Conservation (phyloP, 2,888 invertebrate species). For the Caradrina clavipalpis region DNA sequence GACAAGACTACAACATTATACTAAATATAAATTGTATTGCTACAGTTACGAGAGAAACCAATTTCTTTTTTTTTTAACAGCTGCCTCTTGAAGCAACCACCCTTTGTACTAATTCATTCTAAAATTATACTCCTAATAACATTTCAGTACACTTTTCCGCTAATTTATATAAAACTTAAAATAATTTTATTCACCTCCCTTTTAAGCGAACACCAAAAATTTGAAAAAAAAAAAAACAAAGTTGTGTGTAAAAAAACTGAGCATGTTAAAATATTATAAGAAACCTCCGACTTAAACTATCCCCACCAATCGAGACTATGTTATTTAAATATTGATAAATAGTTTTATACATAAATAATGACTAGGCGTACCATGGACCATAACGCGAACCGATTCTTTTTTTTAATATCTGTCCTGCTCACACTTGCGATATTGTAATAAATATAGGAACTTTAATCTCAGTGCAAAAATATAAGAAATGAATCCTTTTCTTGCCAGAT, state of each 20-base stretch:
- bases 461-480: constrained; percentile 82
- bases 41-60: constrained; percentile 82
- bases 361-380: constrained; percentile 89
- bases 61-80: constrained; percentile 70
- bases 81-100: constrained; percentile 73
- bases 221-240: constrained; percentile 43
- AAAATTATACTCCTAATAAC: constrained; percentile 65
- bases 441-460: constrained; percentile 89
- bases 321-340: constrained; percentile 82
- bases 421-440: constrained; percentile 78
- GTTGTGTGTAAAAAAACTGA: constrained; percentile 65
- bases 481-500: constrained; percentile 60
- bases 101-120: constrained; percentile 82
- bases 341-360: constrained; percentile 87
- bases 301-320: constrained; percentile 77
- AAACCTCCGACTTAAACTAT: constrained; percentile 72
- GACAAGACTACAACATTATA: constrained; percentile 78
- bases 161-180: constrained; percentile 65
- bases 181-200: constrained; percentile 45
- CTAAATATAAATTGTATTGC: constrained; percentile 79
- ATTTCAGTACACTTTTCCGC: constrained; percentile 69
- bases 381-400: constrained; percentile 76
- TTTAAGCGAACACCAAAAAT: constrained; percentile 59
- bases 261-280: constrained; percentile 72
- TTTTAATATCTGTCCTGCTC: constrained; percentile 69